Base-by-base conservation (phyloP, 2,113 vertebrate genomes). In the Tetraodon nigroviridis region DNA sequence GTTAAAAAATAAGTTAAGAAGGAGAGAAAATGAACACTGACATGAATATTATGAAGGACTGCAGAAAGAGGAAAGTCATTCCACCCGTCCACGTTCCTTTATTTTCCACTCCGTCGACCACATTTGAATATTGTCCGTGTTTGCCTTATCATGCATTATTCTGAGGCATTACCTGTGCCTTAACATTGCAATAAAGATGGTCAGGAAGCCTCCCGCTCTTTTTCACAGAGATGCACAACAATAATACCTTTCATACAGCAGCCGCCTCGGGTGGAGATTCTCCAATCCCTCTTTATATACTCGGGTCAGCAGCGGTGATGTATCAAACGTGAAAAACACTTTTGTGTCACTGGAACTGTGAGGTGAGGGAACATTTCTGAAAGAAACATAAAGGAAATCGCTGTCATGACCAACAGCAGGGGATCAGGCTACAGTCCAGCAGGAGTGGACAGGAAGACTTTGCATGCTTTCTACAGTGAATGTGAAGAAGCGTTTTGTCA, bases 101-200 rank as follows among this genome's bases (percentile, higher is more conserved):
- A 89, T 90, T 90, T 90, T 90, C 89, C 89, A 90, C 85, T 85
- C 84, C 76, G 58, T 72, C 68, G 84, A 78, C 75, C 82, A 67
- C 87, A 90, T 91, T 89, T 88, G 87, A 90, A 90, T 89, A 85
- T 87, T 82, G 84, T 85, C 87, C 80, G 79, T 90, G 89, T 90
- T 90, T 88, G 88, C 86, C 86, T 90, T 90, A 89, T 86, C 88
- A 92, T 90, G 89, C 82, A 88, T 90, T 90, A 90, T 88, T 90
- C 89, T 86, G 75, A 85, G 64, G 75, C 85, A 88, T 86, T 84
- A 86, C 86, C 85, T 81, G 73, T 61, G 64, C 73, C 75, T 81
- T 81, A 88, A 85, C 84, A 71, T 70, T 17, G 76, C 83, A 87
- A 89, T 89, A 89, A 88, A 87, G 79, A 89, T 73, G 73, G 69